A percentile compares a stretch with the other conserved stretches of the same genome.
phyloP scores from a whole-genome alignment of 2,797 vertebrate genomes.

The Glossophaga mutica region DNA sequence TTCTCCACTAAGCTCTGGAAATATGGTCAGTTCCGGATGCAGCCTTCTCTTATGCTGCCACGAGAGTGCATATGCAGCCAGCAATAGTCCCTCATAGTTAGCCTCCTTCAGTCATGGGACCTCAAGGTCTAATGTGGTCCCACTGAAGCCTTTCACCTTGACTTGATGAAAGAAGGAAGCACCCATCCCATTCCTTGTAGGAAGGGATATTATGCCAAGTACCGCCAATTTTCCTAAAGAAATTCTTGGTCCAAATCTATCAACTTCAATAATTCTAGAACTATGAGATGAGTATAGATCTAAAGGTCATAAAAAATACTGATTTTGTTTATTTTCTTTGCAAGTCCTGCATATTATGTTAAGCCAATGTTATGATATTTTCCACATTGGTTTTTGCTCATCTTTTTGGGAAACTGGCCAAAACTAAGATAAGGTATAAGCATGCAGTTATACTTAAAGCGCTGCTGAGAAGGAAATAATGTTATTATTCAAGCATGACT shows the following conservation, averaged over 20 bases:
- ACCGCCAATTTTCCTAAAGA: not conserved
- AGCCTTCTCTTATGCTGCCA: not conserved
- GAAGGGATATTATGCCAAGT: not conserved
- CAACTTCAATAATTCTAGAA: conserved; percentile 3
- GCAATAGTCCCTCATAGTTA: not conserved
- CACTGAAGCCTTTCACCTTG: not conserved
- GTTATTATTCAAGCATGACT: not conserved
- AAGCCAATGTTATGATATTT: not conserved
- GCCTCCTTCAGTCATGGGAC: not conserved
- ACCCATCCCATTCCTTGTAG: not conserved
- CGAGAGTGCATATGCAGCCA: not conserved
- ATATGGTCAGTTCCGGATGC: not conserved
- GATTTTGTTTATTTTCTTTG: not conserved
- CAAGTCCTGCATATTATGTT: not conserved
- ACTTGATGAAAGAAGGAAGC: not conserved
- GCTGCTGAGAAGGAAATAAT: not conserved
- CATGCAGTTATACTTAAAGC: not conserved
- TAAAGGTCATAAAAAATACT: not conserved
- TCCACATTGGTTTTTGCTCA: not conserved
- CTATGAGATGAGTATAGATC: not conserved
- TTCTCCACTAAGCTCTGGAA: not conserved
- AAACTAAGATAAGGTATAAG: not conserved
- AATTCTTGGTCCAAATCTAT: not conserved
- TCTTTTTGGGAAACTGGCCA: not conserved
- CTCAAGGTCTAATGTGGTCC: not conserved